Conservation (phyloP, 2,888 invertebrate genomes). For the Charanyca ferruginea region DNA sequence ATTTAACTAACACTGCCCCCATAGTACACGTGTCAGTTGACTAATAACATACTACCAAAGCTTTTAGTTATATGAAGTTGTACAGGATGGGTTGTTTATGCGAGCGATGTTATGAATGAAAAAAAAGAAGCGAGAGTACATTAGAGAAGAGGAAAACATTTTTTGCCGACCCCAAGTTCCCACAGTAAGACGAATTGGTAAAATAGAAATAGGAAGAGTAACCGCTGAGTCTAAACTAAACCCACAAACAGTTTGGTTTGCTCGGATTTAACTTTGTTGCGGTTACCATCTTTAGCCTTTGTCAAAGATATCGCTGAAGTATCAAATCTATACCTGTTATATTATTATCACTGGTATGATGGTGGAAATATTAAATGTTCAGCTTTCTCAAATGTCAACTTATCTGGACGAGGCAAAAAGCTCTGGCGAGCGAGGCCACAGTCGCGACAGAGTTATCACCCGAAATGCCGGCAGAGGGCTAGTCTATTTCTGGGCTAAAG, state of each 20-base stretch:
- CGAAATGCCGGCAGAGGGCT: constrained; percentile 7
- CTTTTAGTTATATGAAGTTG: constrained; percentile 7
- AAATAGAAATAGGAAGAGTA: not conserved
- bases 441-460: constrained; percentile 16
- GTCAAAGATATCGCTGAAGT: not conserved
- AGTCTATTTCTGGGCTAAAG: too few species aligned
- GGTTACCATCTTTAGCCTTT: not conserved
- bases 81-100: not conserved
- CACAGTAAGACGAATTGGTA: too few species aligned
- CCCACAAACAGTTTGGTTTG: not conserved
- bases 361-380: not conserved
- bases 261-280: not conserved
- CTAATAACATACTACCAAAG: constrained; percentile 26
- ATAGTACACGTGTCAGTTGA: constrained; percentile 25
- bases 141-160: too few species aligned
- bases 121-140: too few species aligned
- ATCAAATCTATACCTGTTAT: not conserved
- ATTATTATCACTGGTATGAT: not conserved
- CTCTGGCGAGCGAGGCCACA: not conserved
- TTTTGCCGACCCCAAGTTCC: too few species aligned
- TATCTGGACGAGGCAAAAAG: constrained; percentile 3
- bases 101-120: too few species aligned
- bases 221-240: too few species aligned
- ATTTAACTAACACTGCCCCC: constrained; percentile 47
- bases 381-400: not conserved